Evolutionary conservation across 2,888 invertebrate species (phyloP).

Genomic region (Zaprionus bogoriensis): DNA sequence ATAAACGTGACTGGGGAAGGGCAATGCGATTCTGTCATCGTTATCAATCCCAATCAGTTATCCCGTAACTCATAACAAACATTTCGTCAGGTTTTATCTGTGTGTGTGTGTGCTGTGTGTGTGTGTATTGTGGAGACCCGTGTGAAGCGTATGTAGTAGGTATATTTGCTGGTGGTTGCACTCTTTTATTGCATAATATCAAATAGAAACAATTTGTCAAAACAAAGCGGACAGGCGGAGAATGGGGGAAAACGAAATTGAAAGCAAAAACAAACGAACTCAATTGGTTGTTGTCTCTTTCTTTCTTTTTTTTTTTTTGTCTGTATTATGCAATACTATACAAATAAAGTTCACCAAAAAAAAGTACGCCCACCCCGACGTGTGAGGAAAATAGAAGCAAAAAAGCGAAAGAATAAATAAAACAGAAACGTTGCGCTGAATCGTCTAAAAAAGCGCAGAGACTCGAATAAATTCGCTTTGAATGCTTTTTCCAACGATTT

Average conservation of each 20-base stretch:
- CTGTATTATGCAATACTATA: constrained; percentile 2
- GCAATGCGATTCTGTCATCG: constrained; percentile 50
- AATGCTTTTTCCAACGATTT: not conserved
- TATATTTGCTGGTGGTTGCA: constrained; percentile 9
- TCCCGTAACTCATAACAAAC: constrained; percentile 22
- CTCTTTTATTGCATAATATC: constrained; percentile 62
- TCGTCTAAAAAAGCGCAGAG: not conserved
- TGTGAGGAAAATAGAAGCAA: not conserved
- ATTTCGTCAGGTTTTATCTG: constrained; percentile 1
- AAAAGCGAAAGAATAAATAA: too few relatives aligned
- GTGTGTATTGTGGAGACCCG: constrained; percentile 4
- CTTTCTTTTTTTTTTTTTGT: not conserved
- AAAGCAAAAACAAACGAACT: constrained; percentile 18
- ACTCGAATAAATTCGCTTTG: constrained; percentile 10
- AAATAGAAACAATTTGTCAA: constrained; percentile 43
- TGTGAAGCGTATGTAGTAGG: not conserved
- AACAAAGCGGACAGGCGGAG: constrained; percentile 31
- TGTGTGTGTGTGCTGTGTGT: not conserved
- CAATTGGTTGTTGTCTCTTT: constrained; percentile 31
- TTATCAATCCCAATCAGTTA: constrained; percentile 23
- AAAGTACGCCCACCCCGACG: not conserved
- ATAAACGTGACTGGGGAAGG: too few relatives aligned
- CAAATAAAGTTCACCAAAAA: not conserved
- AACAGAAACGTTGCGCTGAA: too few relatives aligned
- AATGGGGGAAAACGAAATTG: not conserved